Evolutionary conservation across 2,888 invertebrate species (phyloP).

Genomic region (Oasisia sp.): DNA sequence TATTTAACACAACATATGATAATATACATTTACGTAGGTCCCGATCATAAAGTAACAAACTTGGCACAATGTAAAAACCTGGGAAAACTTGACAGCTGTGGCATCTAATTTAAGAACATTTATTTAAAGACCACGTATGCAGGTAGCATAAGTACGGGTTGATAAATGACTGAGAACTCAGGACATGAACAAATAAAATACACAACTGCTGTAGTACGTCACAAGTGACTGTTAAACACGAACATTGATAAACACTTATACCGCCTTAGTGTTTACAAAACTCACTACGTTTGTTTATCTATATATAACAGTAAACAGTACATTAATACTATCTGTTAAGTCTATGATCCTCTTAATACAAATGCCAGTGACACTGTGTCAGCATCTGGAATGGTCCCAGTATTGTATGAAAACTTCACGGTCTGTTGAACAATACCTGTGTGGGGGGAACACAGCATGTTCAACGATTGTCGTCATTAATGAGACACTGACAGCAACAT

Average conservation of each 20-base stretch:
- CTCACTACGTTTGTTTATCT: not conserved
- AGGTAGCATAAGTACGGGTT: not conserved
- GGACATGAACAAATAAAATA: too few species aligned
- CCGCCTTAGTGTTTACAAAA: too few species aligned
- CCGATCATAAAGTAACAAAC: not conserved
- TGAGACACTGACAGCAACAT: not conserved
- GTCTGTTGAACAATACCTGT: not conserved
- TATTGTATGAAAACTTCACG: not conserved
- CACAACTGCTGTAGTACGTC: too few species aligned
- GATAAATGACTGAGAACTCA: not conserved
- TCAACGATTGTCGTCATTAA: not conserved
- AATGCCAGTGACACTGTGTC: not conserved
- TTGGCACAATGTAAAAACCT: not conserved
- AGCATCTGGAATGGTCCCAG: not conserved
- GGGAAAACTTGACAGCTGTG: not conserved
- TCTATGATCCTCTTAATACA: not conserved
- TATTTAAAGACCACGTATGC: not conserved
- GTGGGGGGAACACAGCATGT: not conserved
- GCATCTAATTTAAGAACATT: not conserved
- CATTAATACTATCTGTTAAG: not conserved
- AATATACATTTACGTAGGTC: not conserved
- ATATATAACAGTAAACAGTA: not conserved
- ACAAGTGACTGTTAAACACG: too few species aligned
- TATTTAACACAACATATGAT: not conserved
- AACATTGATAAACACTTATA: too few species aligned